phyloP scores from a whole-genome alignment of 1,140 invertebrate species.

The Rhopalosiphum padi region DNA sequence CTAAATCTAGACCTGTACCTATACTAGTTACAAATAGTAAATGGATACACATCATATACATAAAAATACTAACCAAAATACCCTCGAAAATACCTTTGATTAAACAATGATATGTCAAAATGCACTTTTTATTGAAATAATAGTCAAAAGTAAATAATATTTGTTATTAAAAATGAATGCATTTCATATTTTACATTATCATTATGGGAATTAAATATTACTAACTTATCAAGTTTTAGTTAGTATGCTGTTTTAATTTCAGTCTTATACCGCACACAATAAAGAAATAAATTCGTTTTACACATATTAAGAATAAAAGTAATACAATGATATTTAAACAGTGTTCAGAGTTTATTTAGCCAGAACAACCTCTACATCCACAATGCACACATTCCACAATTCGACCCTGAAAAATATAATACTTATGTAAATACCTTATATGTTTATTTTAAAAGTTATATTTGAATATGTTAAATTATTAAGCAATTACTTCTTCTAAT shows the following conservation, averaged over 20 bases:
- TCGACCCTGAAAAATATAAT: slow-evolving; percentile 73
- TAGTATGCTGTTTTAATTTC: slow-evolving; percentile 44
- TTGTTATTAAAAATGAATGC: background rate
- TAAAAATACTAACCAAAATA: too few species aligned
- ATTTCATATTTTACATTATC: background rate
- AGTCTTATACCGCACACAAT: slow-evolving; percentile 5
- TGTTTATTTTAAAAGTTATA: background rate
- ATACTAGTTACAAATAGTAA: too few species aligned
- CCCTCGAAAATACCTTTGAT: too few species aligned
- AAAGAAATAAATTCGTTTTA: slow-evolving; percentile 7
- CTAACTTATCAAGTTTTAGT: background rate
- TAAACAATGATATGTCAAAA: background rate
- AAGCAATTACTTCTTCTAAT: slow-evolving; percentile 81
- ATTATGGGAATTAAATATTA: background rate
- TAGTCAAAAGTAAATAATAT: background rate
- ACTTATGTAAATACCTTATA: slow-evolving; percentile 43
- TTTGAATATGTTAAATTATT: background rate
- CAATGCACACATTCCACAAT: slow-evolving; percentile 98
- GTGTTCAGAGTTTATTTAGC: slow-evolving; percentile 64
- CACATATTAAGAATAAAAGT: background rate
- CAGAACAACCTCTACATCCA: slow-evolving; percentile 95
- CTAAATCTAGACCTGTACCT: too few species aligned
- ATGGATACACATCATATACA: too few species aligned
- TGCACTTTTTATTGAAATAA: background rate
- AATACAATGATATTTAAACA: background rate